Base-by-base conservation (phyloP, 2,888 invertebrate species). In the Venusia cambrica region DNA sequence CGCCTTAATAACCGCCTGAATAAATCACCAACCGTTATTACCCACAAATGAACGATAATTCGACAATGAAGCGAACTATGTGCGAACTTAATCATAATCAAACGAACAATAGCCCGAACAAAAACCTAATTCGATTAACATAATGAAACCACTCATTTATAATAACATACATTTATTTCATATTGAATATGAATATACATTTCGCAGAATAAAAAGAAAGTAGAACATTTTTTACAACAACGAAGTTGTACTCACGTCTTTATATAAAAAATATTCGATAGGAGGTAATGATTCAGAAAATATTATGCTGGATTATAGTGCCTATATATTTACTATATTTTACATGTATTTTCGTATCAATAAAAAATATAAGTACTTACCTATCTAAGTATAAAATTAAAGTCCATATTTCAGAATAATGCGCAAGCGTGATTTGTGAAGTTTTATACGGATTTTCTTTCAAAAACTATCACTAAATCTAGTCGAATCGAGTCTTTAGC, bases 121-220 rank as follows among this genome's bases (percentile, higher is more conserved):
- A 71, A 71, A 66, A 69, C 57, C 52, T 60, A 65, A 65, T 67
- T 60, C 57, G 60, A 59, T 62, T 58, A 54, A 54, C 41, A 45
- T 42, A 46, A 51, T 48, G 45, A 61, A 57, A 52, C 50, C 43
- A 57, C 46, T 54, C 49, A 50, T 48, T 57, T 59, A 57, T 71
- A 73, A 68, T 73, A 73, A 68, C 67, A 73, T 66, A 70, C 62
- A 63, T 76, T 74, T 73, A 69, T 69, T 74, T 71, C 54, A 67
- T 65, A 73, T 65, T 64, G 63, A 73, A 73, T 71, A 41, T 37
- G 35, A 35, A 37, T 37, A 74, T 66, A 70, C 65, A 74, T 57
- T 62, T 68, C 57, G 51, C 58, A 63, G 57, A 74, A 71, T 65
- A 71, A 64, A 64, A 66, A 52, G 62, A 65, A 59, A 61, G 55